Percentiles rank a stretch among this genome's conserved stretches.
Conservation (phyloP, 2,797 vertebrate genomes). For the Arrhamphus sclerolepis region DNA sequence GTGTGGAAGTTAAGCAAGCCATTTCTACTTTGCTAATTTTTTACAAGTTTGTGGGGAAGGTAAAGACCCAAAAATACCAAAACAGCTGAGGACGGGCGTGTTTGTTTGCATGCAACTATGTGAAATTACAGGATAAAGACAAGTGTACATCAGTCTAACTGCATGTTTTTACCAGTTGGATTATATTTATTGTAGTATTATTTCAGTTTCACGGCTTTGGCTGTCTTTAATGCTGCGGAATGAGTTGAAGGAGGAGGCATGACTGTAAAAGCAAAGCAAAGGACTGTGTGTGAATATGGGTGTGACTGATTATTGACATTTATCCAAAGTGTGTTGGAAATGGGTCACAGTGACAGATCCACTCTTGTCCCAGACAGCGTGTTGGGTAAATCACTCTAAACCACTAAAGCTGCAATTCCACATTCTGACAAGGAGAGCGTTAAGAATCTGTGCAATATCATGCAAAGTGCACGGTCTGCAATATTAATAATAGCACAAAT, state of each 20-base stretch:
- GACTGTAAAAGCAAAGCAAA: no score
- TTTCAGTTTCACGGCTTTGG: no score
- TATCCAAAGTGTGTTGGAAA: slow-evolving; percentile 27
- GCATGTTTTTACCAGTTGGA: no score
- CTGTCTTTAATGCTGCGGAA: no score
- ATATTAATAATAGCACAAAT: slow-evolving; percentile 77
- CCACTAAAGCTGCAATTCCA: slow-evolving; percentile 44
- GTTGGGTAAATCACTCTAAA: slow-evolving; percentile 33
- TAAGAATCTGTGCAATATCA: slow-evolving; percentile 44
- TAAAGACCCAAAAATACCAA: slow-evolving; percentile 18
- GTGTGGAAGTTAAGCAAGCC: slow-evolving; percentile 3
- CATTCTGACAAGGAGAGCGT: slow-evolving; percentile 46
- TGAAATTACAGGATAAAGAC: slow-evolving; percentile 18
- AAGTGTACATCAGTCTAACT: no score
- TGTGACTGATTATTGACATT: no score
- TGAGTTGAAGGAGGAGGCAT: no score
- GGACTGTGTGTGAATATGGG: no score
- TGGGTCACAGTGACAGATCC: slow-evolving; percentile 48
- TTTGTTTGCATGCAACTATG: slow-evolving; percentile 10
- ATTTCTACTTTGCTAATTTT: slow-evolving; percentile 20
- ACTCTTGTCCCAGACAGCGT: slow-evolving; percentile 28
- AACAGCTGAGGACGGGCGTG: neutral
- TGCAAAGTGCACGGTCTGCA: slow-evolving; percentile 63
- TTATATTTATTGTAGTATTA: no score
- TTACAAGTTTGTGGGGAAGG: slow-evolving; percentile 11